phyloP scores from a whole-genome alignment of 1,140 invertebrate species.

The Aethina tumida region DNA sequence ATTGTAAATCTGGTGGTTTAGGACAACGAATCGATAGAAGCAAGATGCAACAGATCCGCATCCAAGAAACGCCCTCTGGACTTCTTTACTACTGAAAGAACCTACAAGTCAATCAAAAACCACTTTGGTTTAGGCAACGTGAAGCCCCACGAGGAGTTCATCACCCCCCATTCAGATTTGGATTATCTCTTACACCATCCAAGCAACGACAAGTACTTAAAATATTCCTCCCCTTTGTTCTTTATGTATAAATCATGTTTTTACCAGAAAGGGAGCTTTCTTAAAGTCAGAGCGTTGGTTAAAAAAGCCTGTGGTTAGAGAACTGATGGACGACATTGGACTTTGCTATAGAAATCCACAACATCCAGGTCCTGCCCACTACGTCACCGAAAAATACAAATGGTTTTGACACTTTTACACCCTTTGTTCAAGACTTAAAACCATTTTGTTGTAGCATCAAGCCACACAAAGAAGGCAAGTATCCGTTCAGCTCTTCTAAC shows the following conservation, averaged over 20 bases:
- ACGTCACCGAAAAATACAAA: constrained; percentile 13
- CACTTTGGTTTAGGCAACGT: constrained; percentile 19
- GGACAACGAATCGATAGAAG: constrained; percentile 3
- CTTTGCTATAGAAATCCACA: constrained; percentile 25
- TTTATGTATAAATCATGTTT: constrained; percentile 4
- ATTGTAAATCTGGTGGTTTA: background rate
- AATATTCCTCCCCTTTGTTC: background rate
- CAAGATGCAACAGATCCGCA: constrained; percentile 7
- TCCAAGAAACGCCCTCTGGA: constrained; percentile 29
- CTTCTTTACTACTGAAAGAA: constrained; percentile 29
- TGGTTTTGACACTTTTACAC: constrained; percentile 4
- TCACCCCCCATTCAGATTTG: constrained; percentile 21
- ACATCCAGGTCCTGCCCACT: constrained; percentile 25
- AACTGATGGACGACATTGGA: constrained; percentile 23
- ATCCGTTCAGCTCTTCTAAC: constrained; percentile 25
- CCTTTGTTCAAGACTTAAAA: background rate
- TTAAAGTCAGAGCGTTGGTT: constrained; percentile 19
- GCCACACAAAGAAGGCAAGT: constrained; percentile 3
- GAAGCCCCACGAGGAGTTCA: constrained; percentile 22
- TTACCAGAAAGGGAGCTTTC: constrained; percentile 24
- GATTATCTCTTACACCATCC: constrained; percentile 24
- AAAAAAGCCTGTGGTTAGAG: constrained; percentile 19
- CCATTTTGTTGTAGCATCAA: constrained; percentile 17
- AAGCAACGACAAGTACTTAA: constrained; percentile 17
- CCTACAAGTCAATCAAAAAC: constrained; percentile 32